phyloP scores from a whole-genome alignment of 1,140 invertebrate species.

The Aphis craccivora region DNA sequence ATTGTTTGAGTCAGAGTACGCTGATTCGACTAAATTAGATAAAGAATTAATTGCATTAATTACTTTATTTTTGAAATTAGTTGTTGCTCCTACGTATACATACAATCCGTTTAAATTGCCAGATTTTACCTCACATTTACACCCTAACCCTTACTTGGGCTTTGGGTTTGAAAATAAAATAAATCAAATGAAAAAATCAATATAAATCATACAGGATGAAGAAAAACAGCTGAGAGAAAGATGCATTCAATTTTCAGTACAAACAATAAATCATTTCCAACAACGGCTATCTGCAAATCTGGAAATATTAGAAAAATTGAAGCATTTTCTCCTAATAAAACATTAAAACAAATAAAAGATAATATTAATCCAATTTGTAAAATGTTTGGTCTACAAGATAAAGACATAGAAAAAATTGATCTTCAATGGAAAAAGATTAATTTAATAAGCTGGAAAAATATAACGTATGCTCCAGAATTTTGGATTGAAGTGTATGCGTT shows the following conservation, averaged over 20 bases:
- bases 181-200: neutral
- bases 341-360: too few relatives aligned
- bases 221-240: neutral
- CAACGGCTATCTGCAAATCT: too few relatives aligned
- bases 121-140: neutral
- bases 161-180: neutral
- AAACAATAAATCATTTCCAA: too few relatives aligned
- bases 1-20: neutral
- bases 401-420: neutral
- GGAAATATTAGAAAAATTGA: too few relatives aligned
- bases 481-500: constrained; percentile 20
- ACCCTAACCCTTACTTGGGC: neutral
- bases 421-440: neutral
- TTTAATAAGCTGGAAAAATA: neutral
- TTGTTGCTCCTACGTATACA: neutral
- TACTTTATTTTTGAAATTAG: neutral
- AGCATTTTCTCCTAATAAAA: too few relatives aligned
- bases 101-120: neutral
- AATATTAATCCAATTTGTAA: too few relatives aligned
- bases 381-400: too few relatives aligned
- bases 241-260: neutral
- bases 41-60: neutral
- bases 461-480: neutral
- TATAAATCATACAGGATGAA: neutral
- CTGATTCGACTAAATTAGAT: neutral